Base-by-base conservation (phyloP, 2,797 vertebrate genomes). In the Clamator glandarius region DNA sequence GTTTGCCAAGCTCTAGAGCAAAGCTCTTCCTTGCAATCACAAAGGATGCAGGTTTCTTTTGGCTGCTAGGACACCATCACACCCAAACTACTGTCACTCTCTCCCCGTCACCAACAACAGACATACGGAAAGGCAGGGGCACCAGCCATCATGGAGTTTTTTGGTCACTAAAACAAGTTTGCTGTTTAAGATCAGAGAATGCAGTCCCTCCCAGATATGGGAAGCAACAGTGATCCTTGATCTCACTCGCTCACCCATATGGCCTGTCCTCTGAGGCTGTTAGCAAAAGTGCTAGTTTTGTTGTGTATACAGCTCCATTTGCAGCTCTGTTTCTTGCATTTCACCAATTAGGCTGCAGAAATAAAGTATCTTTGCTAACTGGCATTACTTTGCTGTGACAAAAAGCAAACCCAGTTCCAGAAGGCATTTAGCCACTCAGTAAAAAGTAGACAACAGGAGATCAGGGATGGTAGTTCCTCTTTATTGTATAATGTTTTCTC, bases 91-190 rank as follows among this genome's bases (percentile, higher is more conserved):
- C 16, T 54, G 52, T 42, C 54, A 46, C 67, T 48, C 19, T 42
- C 19, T 72, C 29, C 42, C 31, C 31, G 13, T 57, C 66, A 82
- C 48, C 68, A 90, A 12, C 31, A 73, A 52, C 21, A 81, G 24
- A 36, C 8, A 55, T 6, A 9, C 7, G 28, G 35, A 77, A 77
- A 87, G 21, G 42, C 28, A 73, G 21, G 48, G 28, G 77, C 70
- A 16, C 14, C 35, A 86, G 41, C 23, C 7, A 0, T 12, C 5
- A 5, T 10, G 7, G 20, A 55, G 25, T 1, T 17, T 48, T 16
- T 61, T 59, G n/a, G 54, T 59, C 80, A 90, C 33, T 20, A 64
- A 72, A 90, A 39, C 36, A 48, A 52, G 31, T 70, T 78, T 54
- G 6, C 52, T 44, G 11, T 29, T 64, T 68, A 25, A 73, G 36